phyloP scores from a whole-genome alignment of 2,888 invertebrate genomes.

The Branchellion lobata region DNA sequence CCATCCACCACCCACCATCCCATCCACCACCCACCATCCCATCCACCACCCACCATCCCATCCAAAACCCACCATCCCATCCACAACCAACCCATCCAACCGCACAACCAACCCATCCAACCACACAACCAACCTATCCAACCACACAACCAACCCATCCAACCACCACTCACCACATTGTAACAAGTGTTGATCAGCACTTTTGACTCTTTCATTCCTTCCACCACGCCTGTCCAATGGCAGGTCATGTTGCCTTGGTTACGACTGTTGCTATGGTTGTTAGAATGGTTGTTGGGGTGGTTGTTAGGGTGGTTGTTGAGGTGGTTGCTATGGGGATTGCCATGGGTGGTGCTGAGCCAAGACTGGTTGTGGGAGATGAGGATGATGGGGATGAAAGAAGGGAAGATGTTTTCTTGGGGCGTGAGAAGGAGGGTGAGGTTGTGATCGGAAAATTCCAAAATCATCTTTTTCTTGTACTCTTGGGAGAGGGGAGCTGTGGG shows the following conservation, averaged over 20 bases:
- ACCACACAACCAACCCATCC: neutral
- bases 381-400: neutral
- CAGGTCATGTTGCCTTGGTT: neutral
- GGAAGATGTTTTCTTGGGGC: neutral
- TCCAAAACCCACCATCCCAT: neutral
- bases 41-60: neutral
- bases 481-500: too few relatives aligned
- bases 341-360: neutral
- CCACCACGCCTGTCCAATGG: neutral
- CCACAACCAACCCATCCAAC: neutral
- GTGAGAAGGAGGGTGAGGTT: neutral
- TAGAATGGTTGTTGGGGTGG: neutral
- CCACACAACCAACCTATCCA: neutral
- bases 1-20: neutral
- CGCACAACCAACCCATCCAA: neutral
- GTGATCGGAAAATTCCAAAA: neutral
- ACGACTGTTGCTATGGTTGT: neutral
- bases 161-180: neutral
- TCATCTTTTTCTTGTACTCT: neutral
- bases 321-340: too few relatives aligned
- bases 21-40: neutral
- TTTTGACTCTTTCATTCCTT: constrained; percentile 5
- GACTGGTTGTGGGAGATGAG: neutral
- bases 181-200: too few relatives aligned
- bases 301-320: neutral